Evolutionary conservation across 2,797 vertebrate species (phyloP).

Genomic region (Pogonophryne albipinna): DNA sequence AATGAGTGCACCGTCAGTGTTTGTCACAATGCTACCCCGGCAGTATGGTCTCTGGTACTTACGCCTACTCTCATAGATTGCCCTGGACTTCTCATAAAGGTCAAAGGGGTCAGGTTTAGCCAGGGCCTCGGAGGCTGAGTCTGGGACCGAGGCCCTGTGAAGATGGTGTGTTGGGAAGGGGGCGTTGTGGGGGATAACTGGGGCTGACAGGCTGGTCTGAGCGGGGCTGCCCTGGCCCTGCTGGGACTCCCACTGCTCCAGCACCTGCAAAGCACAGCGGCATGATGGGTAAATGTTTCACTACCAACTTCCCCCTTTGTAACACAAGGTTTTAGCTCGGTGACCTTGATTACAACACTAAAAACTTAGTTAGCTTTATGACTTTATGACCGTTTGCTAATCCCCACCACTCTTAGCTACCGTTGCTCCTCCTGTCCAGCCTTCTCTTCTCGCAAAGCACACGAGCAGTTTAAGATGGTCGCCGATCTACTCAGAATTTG

Average conservation of each 20-base stretch:
- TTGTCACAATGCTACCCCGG: constrained; percentile 34
- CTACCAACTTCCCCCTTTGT: not conserved
- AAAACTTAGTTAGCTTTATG: constrained; percentile 21
- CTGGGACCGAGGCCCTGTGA: constrained; percentile 94
- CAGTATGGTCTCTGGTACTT: constrained; percentile 84
- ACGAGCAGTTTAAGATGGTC: accelerated
- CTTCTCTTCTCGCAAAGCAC: not conserved
- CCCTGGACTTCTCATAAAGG: constrained; percentile 97
- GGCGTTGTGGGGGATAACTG: constrained; percentile 90
- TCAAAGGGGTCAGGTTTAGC: constrained; percentile 96
- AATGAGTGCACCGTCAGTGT: constrained; percentile 11
- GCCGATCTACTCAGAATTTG: not conserved
- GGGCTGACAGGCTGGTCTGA: constrained; percentile 92
- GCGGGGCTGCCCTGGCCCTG: constrained; percentile 91
- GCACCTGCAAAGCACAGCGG: constrained; percentile 91
- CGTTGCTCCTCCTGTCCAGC: constrained; percentile 18
- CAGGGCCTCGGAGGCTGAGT: constrained; percentile 91
- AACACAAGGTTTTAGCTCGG: constrained; percentile 6
- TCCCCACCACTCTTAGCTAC: not conserved
- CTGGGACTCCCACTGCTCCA: constrained; percentile 95
- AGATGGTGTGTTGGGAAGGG: constrained; percentile 89
- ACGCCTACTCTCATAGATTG: constrained; percentile 99
- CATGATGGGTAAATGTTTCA: constrained; percentile 70
- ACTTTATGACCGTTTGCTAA: constrained; percentile 24
- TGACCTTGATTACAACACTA: constrained; percentile 7